Evolutionary conservation across 2,113 vertebrate genomes (phyloP).

Genomic region (Triplophysa dalaica): DNA sequence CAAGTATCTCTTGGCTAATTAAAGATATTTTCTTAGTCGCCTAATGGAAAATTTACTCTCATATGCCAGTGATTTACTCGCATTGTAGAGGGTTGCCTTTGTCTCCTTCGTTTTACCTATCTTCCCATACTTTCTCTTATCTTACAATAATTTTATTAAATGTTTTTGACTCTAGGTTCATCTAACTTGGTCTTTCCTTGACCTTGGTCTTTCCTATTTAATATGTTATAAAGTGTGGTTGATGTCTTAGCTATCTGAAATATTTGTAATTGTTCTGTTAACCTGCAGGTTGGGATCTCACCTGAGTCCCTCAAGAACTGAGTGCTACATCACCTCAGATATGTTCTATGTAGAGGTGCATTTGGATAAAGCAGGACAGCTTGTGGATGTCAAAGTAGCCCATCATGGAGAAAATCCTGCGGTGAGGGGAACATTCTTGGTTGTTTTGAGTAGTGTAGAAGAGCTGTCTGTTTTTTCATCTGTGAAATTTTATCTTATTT

Average conservation of each 20-base stretch:
- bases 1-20: too few relatives aligned
- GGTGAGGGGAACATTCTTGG: slow-evolving; percentile 68
- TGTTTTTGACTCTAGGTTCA: too few relatives aligned
- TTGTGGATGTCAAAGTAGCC: slow-evolving; percentile 97
- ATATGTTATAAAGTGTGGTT: not conserved
- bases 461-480: not conserved
- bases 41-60: too few relatives aligned
- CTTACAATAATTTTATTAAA: too few relatives aligned
- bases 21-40: too few relatives aligned
- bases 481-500: slow-evolving; percentile 17
- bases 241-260: too few relatives aligned
- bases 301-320: slow-evolving; percentile 91
- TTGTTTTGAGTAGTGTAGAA: slow-evolving; percentile 33
- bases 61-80: too few relatives aligned
- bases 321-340: slow-evolving; percentile 98
- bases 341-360: slow-evolving; percentile 99
- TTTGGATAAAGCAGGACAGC: slow-evolving; percentile 86
- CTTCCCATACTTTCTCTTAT: too few relatives aligned
- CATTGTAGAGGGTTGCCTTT: too few relatives aligned
- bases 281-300: slow-evolving; percentile 87
- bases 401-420: slow-evolving; percentile 98
- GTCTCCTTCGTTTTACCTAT: too few relatives aligned
- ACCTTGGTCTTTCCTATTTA: not conserved
- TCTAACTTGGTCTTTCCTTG: too few relatives aligned
- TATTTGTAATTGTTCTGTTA: not conserved